Evolutionary conservation across 2,888 invertebrate species (phyloP), one percentile per base, ranked within the genome.

Genomic region (Cerastis leucographa): DNA sequence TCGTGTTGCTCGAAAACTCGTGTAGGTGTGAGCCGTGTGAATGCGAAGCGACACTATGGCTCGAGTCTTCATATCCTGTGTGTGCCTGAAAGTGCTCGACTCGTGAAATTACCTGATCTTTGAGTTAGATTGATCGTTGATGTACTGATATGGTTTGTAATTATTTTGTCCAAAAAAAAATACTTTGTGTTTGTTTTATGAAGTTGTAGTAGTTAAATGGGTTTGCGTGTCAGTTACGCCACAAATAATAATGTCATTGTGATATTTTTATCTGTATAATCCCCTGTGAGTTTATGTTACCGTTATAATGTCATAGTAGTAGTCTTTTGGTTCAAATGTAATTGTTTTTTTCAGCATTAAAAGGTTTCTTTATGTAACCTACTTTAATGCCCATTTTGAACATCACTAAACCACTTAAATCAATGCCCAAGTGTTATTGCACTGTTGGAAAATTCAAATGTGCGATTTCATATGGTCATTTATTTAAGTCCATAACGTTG

Each of bases 91-190:
- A 85, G 74, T 84, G 83, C 80, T 83, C 66, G 68, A 74, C 78
- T 85, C 81, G 87, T 87, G 84, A 87, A 89, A 90, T 89, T 88
- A 82, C 83, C 81, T 86, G 86, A 88, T 89, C 75, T 86, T 83
- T 81, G 80, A 76, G 71, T 76, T 81, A 86, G 87, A 89, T 89
- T 89, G 83, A 88, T 80, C 35, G 86, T 67, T 59, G 51, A 65
- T 77, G 59, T 65, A 64, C 62, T 71, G 74, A 77, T 82, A 66
- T 29, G 72, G 51, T 51, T 66, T 56, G 35, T 70, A 70, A 72
- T 66, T 54, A 2, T 42, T 59, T 40, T 79, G 71, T 17, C 51
- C n/a, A n/a, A n/a, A 5, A 5, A 12, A 51, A 4, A 51, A n/a
- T 71, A 42, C 40, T 46, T 69, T 71, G 2, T 59, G 29, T 77